Conservation (phyloP, 2,113 vertebrate genomes). For the Speoplatyrhinus poulsoni region DNA sequence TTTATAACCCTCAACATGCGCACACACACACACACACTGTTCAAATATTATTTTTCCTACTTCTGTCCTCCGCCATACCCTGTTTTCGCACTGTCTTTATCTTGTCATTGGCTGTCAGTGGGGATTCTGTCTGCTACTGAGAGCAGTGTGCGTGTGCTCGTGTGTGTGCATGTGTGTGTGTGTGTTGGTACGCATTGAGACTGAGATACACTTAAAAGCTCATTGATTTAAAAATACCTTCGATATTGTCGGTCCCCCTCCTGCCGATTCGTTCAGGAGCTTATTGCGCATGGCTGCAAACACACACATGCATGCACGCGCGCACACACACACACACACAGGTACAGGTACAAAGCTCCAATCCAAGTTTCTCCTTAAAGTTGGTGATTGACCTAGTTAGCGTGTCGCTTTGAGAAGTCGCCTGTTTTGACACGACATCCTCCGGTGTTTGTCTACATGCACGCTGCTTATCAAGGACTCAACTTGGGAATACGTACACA, state of each 20-base stretch:
- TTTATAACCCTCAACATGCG: slow-evolving; percentile 19
- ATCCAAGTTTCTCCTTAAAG: slow-evolving; percentile 76
- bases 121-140: slow-evolving; percentile 65
- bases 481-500: slow-evolving; percentile 58
- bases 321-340: slow-evolving; percentile 48
- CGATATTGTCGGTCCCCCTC: slow-evolving; percentile 76
- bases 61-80: slow-evolving; percentile 54
- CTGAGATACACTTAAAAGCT: slow-evolving; percentile 77
- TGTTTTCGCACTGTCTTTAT: slow-evolving; percentile 61
- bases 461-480: slow-evolving; percentile 69
- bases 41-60: slow-evolving; percentile 73
- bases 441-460: slow-evolving; percentile 73
- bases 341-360: slow-evolving; percentile 69
- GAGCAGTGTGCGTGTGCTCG: slow-evolving; percentile 64
- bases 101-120: slow-evolving; percentile 75
- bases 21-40: slow-evolving; percentile 44
- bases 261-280: slow-evolving; percentile 72
- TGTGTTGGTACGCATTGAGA: slow-evolving; percentile 64
- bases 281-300: slow-evolving; percentile 45
- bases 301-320: slow-evolving; percentile 4
- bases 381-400: slow-evolving; percentile 80
- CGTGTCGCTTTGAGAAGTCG: slow-evolving; percentile 73
- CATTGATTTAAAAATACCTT: slow-evolving; percentile 80
- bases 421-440: slow-evolving; percentile 76
- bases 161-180: not conserved